Evolutionary conservation across 2,113 vertebrate species (phyloP), one percentile per base, ranked within the genome.

Genomic region (Psittacula cyanocephala): DNA sequence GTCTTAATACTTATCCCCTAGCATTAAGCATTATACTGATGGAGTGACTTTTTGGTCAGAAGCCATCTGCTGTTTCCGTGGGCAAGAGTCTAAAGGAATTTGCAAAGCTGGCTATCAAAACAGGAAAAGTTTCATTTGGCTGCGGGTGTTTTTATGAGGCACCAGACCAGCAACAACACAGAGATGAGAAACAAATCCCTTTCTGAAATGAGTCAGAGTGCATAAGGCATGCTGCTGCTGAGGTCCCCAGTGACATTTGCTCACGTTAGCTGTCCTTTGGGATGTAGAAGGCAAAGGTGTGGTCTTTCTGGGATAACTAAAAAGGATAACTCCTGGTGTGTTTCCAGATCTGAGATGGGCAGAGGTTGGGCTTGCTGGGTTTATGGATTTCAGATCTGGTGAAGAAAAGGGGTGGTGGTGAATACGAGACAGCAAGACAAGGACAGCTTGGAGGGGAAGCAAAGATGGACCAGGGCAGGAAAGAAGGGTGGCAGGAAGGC

Each of bases 41-140:
- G 74, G 80, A 96, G 72, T 62, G 90, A 94, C 88, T 96, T 92
- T 67, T 96, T 95, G 92, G 93, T 96, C 88, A 90, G 90, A 91
- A 96, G 86, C 95, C 93, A 96, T 95, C 93, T 90, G 93, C 86
- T 88, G 82, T 81, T 91, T 88, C 92, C 5, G 1, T 62, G 52
- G 64, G 35, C 80, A 86, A 52, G 71, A 94, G 95, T 89, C 87
- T 70, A 86, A 94, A 92, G 74, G 64, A 93, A 96, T 93, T 90
- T 76, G 80, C 77, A 95, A 93, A 88, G 62, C 82, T 90, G 63
- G 77, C 81, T 81, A 84, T 86, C 59, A 95, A 80, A 68, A 52
- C 2, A 2, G 33, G 59, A 37, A 14, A 87, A 86, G 68, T 86
- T 90, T 91, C 39, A 31, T 37, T 68, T 15, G 44, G 46, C 68